Evolutionary conservation across 1,140 invertebrate species (phyloP).

Genomic region (Lucilia cuprina): DNA sequence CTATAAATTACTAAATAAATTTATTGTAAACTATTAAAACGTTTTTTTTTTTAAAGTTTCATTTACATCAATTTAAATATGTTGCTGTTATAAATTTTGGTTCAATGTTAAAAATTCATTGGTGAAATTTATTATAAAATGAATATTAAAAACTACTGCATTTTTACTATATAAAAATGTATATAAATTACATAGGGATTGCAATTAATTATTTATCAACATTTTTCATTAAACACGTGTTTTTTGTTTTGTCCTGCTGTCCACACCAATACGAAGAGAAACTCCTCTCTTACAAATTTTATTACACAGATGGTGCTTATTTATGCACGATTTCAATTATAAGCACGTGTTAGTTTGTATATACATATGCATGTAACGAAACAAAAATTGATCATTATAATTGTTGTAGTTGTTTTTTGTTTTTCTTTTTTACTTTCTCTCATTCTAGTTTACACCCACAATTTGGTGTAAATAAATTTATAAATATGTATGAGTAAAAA

Average conservation of each 20-base stretch:
- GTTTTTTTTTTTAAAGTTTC: no score
- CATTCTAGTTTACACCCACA: not conserved
- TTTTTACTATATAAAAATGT: not conserved
- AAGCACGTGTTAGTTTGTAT: not conserved
- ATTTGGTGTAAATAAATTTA: not conserved
- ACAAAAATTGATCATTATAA: no score
- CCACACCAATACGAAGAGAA: not conserved
- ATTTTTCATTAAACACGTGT: not conserved
- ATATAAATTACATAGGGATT: not conserved
- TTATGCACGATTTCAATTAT: not conserved
- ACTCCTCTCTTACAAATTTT: not conserved
- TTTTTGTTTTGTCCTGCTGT: not conserved
- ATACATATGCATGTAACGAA: not conserved
- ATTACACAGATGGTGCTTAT: not conserved
- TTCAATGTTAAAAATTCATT: no score
- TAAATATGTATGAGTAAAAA: not conserved
- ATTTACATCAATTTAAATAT: no score
- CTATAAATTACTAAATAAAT: no score
- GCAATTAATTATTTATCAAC: slow-evolving; percentile 11
- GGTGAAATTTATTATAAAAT: not conserved
- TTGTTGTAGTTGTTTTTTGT: not conserved
- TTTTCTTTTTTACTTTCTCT: not conserved
- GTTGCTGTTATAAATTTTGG: no score
- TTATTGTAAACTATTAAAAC: no score
- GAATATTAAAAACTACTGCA: not conserved